phyloP scores from a whole-genome alignment of 64 coral and sea anemone species.

The Hydrozoanthus tunicans region DNA sequence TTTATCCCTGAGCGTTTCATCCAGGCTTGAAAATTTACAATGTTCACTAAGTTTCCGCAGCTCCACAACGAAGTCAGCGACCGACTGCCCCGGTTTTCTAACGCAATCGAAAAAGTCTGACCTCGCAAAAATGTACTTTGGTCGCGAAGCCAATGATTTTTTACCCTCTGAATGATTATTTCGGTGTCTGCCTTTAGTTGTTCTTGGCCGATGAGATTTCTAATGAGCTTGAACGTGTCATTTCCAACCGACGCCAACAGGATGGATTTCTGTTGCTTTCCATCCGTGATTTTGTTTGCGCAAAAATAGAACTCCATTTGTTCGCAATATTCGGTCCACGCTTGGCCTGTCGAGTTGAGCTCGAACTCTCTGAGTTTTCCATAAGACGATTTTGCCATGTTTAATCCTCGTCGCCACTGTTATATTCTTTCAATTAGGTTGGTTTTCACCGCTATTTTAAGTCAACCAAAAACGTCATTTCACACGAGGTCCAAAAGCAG shows the following conservation, averaged over 20 bases:
- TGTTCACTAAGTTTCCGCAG: conserved; percentile 34
- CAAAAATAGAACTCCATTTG: too few relatives aligned
- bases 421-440: too few relatives aligned
- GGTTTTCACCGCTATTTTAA: too few relatives aligned
- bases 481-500: too few relatives aligned
- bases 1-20: conserved; percentile 34
- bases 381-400: too few relatives aligned
- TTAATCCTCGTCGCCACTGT: too few relatives aligned
- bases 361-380: too few relatives aligned
- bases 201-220: conserved; percentile 13
- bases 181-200: conserved; percentile 11
- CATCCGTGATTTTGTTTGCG: too few relatives aligned
- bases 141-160: conserved; percentile 12
- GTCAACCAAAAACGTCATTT: too few relatives aligned
- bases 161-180: conserved; percentile 23
- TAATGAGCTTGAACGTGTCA: not conserved
- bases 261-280: not conserved
- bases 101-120: conserved; percentile 20
- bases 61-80: conserved; percentile 6
- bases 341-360: too few relatives aligned
- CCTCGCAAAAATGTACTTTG: conserved; percentile 17
- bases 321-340: too few relatives aligned
- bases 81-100: conserved; percentile 3
- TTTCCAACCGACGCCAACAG: not conserved
- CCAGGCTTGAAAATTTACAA: conserved; percentile 17